Evolutionary conservation across 2,113 vertebrate genomes (phyloP), one percentile per base, ranked within the genome.

Genomic region (Cromileptes altivelis): DNA sequence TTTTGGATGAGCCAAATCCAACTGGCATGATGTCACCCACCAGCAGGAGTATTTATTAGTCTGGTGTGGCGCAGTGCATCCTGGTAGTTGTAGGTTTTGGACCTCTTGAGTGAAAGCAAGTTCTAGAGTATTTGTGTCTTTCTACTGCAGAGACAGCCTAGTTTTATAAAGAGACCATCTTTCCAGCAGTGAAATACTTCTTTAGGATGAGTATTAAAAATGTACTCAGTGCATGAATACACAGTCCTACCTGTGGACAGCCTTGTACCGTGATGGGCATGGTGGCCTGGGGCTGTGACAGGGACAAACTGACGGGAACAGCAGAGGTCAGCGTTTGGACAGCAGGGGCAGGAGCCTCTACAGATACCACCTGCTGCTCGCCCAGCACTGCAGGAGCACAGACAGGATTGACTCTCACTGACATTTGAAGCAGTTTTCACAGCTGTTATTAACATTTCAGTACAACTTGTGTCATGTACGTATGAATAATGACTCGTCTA

Each of bases 241-340:
- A 15, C 6, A 45, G 4, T 58, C 60, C 7, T 83, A 96, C 96
- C 93, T 96, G 96, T 27, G 94, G 94, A 80, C 95, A 95, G 61
- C 92, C 86, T 82, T 96, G 95, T n/a, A 96, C 86, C 2, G 94
- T 84, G 86, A 96, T 91, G 61, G 95, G 96, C 82, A 95, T 70
- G 64, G 93, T 63, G 15, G 95, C 90, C 68, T 95, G 95, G 0
- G 92, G 79, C 70, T 94, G 96, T 2, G 91, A 37, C 73, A 94
- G 76, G 56, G 95, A 81, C 65, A 95, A 47, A 23, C 93, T 95
- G 86, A 96, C 83, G 30, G 93, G 86, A 23, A 83, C 89, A 73
- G 90, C 84, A 7, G 92, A 81, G 47, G 89, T 85, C 75, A 94
- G 17, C 15, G 91, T 93, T 77, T 94, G 94, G 69, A 94, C 78